Conservation (phyloP, 1,140 invertebrate genomes). For the Caligus rogercresseyi region DNA sequence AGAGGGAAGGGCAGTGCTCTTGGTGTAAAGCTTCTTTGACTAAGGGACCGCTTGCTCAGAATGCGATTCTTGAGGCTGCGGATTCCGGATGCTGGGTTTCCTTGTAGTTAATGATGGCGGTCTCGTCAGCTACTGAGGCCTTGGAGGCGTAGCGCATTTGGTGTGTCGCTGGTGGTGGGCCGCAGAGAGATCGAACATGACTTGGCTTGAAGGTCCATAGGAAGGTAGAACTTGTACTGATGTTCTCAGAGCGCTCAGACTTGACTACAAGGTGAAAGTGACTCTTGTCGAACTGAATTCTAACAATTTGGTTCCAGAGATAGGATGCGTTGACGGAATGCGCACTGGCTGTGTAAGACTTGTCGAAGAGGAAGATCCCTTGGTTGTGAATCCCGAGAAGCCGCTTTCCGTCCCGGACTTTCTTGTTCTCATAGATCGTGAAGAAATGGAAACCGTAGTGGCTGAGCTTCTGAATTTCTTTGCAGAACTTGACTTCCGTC, state of each 20-base stretch:
- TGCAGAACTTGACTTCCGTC: conserved; percentile 12
- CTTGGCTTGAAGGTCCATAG: neutral
- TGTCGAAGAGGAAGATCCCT: conserved; percentile 17
- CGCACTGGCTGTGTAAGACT: neutral
- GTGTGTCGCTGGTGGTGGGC: conserved; percentile 6
- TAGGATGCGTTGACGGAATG: neutral
- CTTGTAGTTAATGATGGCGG: neutral
- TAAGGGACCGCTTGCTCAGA: neutral
- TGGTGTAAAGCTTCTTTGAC: conserved; percentile 14
- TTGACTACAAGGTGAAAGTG: conserved; percentile 4
- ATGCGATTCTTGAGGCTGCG: conserved; percentile 5
- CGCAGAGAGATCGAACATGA: conserved; percentile 14
- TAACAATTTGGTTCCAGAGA: conserved; percentile 5
- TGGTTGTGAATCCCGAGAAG: conserved; percentile 7
- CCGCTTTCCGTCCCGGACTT: neutral
- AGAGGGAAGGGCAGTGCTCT: neutral
- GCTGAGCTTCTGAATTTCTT: conserved; percentile 3
- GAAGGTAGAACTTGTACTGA: conserved; percentile 10
- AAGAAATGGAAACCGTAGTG: conserved; percentile 14
- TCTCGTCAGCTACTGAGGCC: neutral
- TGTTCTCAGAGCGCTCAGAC: neutral
- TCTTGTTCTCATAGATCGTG: neutral
- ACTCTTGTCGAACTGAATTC: conserved; percentile 12
- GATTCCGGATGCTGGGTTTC: conserved; percentile 2
- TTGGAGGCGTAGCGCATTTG: conserved; percentile 4